phyloP scores from a whole-genome alignment of 2,113 vertebrate genomes.

The Psittacula cyanocephala region DNA sequence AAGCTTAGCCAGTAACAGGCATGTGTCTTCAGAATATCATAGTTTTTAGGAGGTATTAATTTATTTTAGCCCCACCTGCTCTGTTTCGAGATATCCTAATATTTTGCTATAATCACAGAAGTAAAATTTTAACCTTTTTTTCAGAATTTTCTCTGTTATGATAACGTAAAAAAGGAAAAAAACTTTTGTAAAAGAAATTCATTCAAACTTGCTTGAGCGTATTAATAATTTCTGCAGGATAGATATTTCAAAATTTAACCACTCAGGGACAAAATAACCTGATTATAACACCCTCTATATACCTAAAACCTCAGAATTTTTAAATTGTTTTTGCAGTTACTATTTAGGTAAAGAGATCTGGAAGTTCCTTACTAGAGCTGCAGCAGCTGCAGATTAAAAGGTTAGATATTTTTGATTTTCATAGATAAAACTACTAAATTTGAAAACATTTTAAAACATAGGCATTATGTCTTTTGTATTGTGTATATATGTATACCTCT shows the following conservation, averaged over 20 bases:
- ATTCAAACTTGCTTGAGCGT: not conserved
- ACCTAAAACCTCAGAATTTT: not conserved
- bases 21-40: not conserved
- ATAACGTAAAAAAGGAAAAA: not conserved
- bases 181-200: fast-evolving
- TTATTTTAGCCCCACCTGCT: not conserved
- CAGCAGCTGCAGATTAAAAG: not conserved
- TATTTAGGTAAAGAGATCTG: not conserved
- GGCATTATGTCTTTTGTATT: not conserved
- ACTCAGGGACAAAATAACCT: not conserved
- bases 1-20: not conserved
- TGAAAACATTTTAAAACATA: not conserved
- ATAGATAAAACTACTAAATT: not conserved
- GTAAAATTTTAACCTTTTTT: not conserved
- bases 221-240: not conserved
- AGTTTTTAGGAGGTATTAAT: not conserved
- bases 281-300: not conserved
- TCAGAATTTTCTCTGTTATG: not conserved
- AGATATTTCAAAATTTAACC: not conserved
- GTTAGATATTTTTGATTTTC: not conserved
- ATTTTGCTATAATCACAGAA: not conserved
- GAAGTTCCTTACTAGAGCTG: not conserved
- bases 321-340: not conserved
- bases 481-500: not conserved
- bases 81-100: not conserved